These are phyloP conservation scores for Ophion costatus DNA, from an alignment of 2,888 invertebrate species.

Conservation along the genomic window DNA sequence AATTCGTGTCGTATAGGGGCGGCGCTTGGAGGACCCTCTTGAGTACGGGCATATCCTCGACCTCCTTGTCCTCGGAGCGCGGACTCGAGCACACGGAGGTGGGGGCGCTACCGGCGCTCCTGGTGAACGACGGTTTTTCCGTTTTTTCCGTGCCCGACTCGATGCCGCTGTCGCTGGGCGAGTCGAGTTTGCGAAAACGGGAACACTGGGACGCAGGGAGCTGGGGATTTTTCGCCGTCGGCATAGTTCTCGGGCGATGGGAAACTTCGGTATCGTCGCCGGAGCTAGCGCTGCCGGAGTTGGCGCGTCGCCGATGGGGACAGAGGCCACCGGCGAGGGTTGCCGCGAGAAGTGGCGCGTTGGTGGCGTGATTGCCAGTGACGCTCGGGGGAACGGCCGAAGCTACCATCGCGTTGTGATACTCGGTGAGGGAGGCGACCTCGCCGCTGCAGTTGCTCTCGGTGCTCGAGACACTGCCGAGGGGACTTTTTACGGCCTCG, in stretches of 20 bases:
- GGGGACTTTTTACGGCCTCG: constrained; percentile 93
- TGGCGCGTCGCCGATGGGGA: constrained; percentile 90
- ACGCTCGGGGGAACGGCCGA: constrained; percentile 50
- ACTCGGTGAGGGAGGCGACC: constrained; percentile 86
- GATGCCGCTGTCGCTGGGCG: constrained; percentile 96
- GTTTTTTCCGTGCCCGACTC: constrained; percentile 96
- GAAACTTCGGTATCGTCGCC: constrained; percentile 89
- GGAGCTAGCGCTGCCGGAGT: constrained; percentile 89
- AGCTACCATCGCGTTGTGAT: constrained; percentile 79
- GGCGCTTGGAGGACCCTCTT: constrained; percentile 97
- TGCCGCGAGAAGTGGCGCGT: constrained; percentile 90
- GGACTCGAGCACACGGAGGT: constrained; percentile 94
- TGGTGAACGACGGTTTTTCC: constrained; percentile 88
- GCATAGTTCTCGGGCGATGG: constrained; percentile 77
- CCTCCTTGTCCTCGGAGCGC: constrained; percentile 92
- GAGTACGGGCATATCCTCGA: constrained; percentile 96
- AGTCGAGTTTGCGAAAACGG: constrained; percentile 93
- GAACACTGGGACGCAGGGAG: constrained; percentile 84
- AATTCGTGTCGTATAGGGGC: constrained; percentile 94
- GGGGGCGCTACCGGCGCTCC: constrained; percentile 86
- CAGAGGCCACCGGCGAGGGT: constrained; percentile 90
- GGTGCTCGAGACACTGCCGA: constrained; percentile 94
- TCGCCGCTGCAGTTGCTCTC: constrained; percentile 92
- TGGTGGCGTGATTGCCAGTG: constrained; percentile 88
- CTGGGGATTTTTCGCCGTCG: constrained; percentile 83